These are phyloP conservation scores for Epinephelus malabaricus DNA, from an alignment of 2,797 vertebrate species.

Conservation along the genomic window DNA sequence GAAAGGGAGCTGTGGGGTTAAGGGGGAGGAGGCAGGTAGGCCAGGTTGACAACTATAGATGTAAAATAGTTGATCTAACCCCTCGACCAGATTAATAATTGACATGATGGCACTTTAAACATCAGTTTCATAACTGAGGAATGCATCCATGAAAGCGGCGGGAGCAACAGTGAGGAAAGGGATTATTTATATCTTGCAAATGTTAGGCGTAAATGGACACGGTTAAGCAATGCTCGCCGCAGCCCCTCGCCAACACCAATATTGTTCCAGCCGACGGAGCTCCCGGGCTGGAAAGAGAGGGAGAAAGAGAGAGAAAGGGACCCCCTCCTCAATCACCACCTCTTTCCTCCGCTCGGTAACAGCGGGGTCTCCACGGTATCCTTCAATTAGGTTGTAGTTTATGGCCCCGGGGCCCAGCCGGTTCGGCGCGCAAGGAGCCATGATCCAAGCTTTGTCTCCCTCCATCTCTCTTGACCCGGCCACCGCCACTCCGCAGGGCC, in stretches of 20 bases:
- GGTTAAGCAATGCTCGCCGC: slow-evolving; percentile 62
- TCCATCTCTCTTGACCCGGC: slow-evolving; percentile 52
- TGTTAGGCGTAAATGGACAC: slow-evolving; percentile 72
- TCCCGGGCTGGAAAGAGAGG: slow-evolving; percentile 73
- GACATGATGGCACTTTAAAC: slow-evolving; percentile 51
- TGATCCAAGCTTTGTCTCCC: slow-evolving; percentile 45
- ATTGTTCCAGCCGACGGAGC: slow-evolving; percentile 78
- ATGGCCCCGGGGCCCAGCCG: slow-evolving; percentile 48
- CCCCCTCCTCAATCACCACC: slow-evolving; percentile 71
- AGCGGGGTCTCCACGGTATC: slow-evolving; percentile 66
- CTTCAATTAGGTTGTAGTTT: slow-evolving; percentile 77
- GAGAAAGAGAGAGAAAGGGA: slow-evolving; percentile 34
- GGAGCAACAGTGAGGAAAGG: slow-evolving; percentile 52
- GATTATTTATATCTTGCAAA: slow-evolving; percentile 77
- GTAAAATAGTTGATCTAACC: slow-evolving; percentile 44
- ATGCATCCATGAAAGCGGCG: slow-evolving; percentile 49
- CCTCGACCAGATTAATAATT: slow-evolving; percentile 41
- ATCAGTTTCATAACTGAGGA: slow-evolving; percentile 57
- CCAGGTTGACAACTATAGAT: slow-evolving; percentile 37
- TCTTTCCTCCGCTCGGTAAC: slow-evolving; percentile 46
- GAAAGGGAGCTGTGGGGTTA: slow-evolving; percentile 7
- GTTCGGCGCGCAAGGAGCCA: slow-evolving; percentile 9
- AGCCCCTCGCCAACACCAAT: slow-evolving; percentile 77
- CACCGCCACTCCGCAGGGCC: slow-evolving; percentile 47
- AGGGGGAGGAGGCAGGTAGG: slow-evolving; percentile 13